These are phyloP conservation scores for Spodoptera exigua DNA, from an alignment of 2,888 invertebrate genomes.

Conservation along the genomic window DNA sequence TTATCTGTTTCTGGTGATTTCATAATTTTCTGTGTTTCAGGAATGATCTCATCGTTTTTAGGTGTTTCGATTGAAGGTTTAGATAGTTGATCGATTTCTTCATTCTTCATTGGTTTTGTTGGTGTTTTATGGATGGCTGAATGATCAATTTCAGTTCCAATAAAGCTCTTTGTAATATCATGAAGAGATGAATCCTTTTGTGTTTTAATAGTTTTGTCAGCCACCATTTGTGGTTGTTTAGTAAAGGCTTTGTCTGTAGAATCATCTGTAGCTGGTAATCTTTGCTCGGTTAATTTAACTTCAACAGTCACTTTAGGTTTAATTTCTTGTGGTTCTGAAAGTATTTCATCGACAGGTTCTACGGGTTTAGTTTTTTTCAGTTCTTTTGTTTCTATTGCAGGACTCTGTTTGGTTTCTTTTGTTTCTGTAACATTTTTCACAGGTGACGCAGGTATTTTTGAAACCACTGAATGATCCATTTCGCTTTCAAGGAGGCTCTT, in stretches of 20 bases:
- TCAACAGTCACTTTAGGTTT: slow-evolving; percentile 27
- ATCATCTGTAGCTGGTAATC: slow-evolving; percentile 10
- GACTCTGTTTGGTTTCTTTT: slow-evolving; percentile 8
- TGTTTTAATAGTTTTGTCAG: slow-evolving; percentile 7
- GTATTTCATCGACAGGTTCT: slow-evolving; percentile 8
- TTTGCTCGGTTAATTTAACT: slow-evolving; percentile 27
- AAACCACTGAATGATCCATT: slow-evolving; percentile 58
- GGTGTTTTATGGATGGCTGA: slow-evolving; percentile 30
- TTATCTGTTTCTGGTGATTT: neutral
- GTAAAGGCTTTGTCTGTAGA: neutral
- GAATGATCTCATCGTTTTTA: neutral
- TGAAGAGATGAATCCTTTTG: slow-evolving; percentile 12
- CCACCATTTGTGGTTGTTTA: slow-evolving; percentile 7
- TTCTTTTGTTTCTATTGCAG: slow-evolving; percentile 2
- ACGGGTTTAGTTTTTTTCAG: slow-evolving; percentile 5
- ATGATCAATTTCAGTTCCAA: slow-evolving; percentile 41
- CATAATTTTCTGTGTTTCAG: neutral
- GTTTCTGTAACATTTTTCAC: slow-evolving; percentile 7
- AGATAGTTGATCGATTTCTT: neutral
- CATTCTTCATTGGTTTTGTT: slow-evolving; percentile 9
- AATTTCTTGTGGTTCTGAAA: slow-evolving; percentile 12
- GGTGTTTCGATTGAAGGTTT: neutral
- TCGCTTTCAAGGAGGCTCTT: slow-evolving; percentile 62
- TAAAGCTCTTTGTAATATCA: slow-evolving; percentile 35
- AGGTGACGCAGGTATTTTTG: slow-evolving; percentile 54